Evolutionary conservation across 2,888 invertebrate species (phyloP), one percentile per base, ranked within the genome.

Genomic region (Dryocosmus kuriphilus): DNA sequence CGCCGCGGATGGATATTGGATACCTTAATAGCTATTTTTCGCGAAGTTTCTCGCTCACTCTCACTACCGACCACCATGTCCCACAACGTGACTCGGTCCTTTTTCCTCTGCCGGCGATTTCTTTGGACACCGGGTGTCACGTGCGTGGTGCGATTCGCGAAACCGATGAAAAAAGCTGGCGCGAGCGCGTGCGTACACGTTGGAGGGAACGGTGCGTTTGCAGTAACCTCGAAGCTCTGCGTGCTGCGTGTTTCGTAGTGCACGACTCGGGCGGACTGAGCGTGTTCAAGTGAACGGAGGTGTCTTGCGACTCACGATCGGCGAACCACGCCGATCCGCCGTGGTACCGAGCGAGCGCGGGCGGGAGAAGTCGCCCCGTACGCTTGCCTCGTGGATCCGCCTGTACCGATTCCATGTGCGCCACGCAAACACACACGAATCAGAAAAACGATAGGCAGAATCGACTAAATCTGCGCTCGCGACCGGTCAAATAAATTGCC

Each of bases 221-320:
- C 75, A 77, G 79, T 81, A 79, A 79, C 82, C 80, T 83, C 80
- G 67, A 83, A 74, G 82, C 81, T 82, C 81, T 76, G 76, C 85
- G 81, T 82, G 84, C 84, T 86, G 88, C 85, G 86, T 87, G 85
- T 86, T 85, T 83, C 87, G 85, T 85, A 84, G 81, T 86, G 86
- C 87, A 86, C 89, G 88, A 87, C 88, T 88, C 86, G 88, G 86
- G 86, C 87, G 85, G 84, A 87, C 88, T 88, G 86, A 88, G 83
- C 82, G 82, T 81, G 85, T 83, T 85, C 87, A 90, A 89, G 90
- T 90, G 89, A 90, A 88, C 90, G 89, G 88, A 89, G 90, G 89
- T 88, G 89, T 89, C 90, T 90, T 88, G 89, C 88, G 89, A 88
- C 88, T 87, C 85, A 85, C 85, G 84, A 83, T 82, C 85, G 85